Conservation (phyloP, 2,797 vertebrate genomes). For the Paramormyrops hopkinsi region DNA sequence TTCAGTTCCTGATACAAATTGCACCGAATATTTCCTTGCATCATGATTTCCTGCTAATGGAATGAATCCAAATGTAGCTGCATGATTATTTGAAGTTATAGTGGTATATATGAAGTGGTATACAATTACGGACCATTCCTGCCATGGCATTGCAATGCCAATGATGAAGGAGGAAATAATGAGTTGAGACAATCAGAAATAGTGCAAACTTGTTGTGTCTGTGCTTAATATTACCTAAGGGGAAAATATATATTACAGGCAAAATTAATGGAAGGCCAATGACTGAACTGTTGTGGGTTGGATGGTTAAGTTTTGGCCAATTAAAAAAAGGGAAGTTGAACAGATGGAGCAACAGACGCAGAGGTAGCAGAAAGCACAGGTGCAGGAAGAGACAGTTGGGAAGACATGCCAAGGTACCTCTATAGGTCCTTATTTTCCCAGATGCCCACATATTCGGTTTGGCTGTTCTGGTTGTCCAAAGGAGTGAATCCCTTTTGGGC, state of each 20-base stretch:
- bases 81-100: neutral
- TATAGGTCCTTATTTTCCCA: slow-evolving; percentile 9
- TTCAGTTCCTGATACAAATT: neutral
- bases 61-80: neutral
- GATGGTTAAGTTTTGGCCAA: neutral
- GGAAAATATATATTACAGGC: neutral
- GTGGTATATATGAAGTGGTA: neutral
- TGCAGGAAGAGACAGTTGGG: slow-evolving; percentile 11
- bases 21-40: neutral
- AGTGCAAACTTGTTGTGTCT: neutral
- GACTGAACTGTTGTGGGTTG: neutral
- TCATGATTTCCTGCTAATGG: neutral
- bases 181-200: neutral
- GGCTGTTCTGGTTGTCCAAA: slow-evolving; percentile 7
- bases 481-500: neutral
- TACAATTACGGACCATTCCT: neutral
- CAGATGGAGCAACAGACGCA: slow-evolving; percentile 10
- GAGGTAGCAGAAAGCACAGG: slow-evolving; percentile 6
- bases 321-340: neutral
- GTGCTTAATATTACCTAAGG: neutral
- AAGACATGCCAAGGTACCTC: slow-evolving; percentile 15
- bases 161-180: neutral
- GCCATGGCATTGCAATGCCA: neutral
- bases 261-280: neutral
- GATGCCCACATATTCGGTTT: slow-evolving; percentile 10